Conservation (phyloP, 2,888 invertebrate species). For the Leuctra nigra region DNA sequence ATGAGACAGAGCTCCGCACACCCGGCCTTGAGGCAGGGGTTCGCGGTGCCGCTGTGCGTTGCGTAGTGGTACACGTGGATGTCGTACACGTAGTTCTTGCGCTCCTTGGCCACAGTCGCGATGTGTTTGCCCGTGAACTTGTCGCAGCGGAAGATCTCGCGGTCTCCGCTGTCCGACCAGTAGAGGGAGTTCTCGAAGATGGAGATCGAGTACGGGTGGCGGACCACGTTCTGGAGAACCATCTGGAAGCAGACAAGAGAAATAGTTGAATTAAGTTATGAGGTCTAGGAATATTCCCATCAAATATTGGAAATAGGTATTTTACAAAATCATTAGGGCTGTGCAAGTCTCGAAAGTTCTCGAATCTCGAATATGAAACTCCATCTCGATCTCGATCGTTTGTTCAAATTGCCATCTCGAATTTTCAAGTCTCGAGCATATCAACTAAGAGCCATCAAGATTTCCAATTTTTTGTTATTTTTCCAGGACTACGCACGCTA, state of each 20-base stretch:
- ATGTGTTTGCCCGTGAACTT: slow-evolving; percentile 67
- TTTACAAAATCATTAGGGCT: too few relatives aligned
- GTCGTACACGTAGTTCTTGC: slow-evolving; percentile 47
- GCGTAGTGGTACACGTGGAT: slow-evolving; percentile 70
- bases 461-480: too few relatives aligned
- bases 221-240: slow-evolving; percentile 53
- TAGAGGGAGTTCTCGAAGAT: slow-evolving; percentile 83
- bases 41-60: slow-evolving; percentile 41
- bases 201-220: slow-evolving; percentile 75
- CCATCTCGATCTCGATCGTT: too few relatives aligned
- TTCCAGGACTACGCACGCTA: too few relatives aligned
- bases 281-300: too few relatives aligned
- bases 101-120: slow-evolving; percentile 47
- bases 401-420: too few relatives aligned
- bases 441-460: too few relatives aligned
- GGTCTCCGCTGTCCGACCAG: slow-evolving; percentile 84
- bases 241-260: slow-evolving; percentile 35
- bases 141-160: slow-evolving; percentile 65
- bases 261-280: too few relatives aligned
- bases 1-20: slow-evolving; percentile 78
- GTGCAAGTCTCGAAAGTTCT: too few relatives aligned
- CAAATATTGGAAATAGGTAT: too few relatives aligned
- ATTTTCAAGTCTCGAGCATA: too few relatives aligned
- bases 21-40: slow-evolving; percentile 55
- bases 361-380: too few relatives aligned